Percentiles rank a stretch among this genome's conserved stretches.
These are phyloP conservation scores for Harlomillsia oculata DNA, from an alignment of 1,140 invertebrate genomes.

Conservation along the genomic window DNA sequence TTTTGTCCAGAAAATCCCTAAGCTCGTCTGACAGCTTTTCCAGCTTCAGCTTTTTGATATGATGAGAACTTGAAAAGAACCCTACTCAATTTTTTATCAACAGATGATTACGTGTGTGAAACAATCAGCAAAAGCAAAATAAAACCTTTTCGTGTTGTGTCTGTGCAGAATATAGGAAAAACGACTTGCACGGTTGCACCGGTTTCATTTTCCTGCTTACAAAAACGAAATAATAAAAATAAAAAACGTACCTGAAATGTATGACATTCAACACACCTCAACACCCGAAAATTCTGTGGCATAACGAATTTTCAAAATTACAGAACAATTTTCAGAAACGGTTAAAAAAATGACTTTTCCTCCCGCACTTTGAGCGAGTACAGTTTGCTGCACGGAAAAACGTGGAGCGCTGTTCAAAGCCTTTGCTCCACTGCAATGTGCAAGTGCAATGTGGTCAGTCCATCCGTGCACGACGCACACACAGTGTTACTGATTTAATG, in stretches of 20 bases:
- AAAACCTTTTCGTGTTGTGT: not conserved
- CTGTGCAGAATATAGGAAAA: too few species aligned
- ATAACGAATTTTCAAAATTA: slow-evolving; percentile 34
- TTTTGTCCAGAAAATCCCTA: too few species aligned
- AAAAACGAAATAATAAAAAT: not conserved
- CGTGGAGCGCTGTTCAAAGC: not conserved
- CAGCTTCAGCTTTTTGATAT: too few species aligned
- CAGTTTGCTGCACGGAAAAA: not conserved
- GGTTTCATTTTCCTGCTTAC: too few species aligned
- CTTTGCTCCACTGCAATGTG: not conserved
- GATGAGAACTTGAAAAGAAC: too few species aligned
- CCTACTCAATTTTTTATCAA: too few species aligned
- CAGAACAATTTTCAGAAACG: not conserved
- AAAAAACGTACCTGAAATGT: slow-evolving; percentile 39
- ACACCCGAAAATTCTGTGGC: slow-evolving; percentile 39
- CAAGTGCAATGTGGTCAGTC: not conserved
- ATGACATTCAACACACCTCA: slow-evolving; percentile 39
- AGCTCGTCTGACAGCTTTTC: too few species aligned
- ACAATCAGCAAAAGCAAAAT: not conserved
- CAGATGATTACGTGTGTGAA: slow-evolving; percentile 5
- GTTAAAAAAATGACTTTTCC: not conserved
- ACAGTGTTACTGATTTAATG: not conserved
- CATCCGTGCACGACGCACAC: not conserved
- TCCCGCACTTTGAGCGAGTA: not conserved
- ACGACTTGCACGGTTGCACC: too few species aligned